Conservation (phyloP, 1,140 invertebrate species). For the Drosophila simulans region DNA sequence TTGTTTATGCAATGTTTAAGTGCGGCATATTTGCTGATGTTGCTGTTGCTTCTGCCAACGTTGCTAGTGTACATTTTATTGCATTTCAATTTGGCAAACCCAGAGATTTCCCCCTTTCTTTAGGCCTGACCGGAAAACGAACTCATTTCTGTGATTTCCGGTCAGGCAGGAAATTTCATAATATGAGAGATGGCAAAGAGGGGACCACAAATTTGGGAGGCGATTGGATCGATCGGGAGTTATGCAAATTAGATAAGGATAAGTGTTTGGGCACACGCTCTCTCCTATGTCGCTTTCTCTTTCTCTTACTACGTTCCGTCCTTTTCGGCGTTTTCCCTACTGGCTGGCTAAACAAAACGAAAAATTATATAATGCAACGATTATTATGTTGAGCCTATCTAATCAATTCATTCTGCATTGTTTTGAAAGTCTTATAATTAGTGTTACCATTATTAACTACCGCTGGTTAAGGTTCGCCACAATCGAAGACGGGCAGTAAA, state of each 20-base stretch:
- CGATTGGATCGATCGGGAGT: conserved; percentile 9
- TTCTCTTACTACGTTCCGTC: conserved; percentile 7
- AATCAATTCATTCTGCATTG: too few relatives aligned
- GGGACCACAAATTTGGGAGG: neutral
- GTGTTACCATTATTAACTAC: too few relatives aligned
- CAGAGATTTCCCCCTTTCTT: conserved; percentile 58
- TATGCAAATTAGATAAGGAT: conserved; percentile 40
- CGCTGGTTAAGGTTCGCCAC: too few relatives aligned
- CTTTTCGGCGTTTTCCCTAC: conserved; percentile 3
- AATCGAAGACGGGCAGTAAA: too few relatives aligned
- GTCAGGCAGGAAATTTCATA: conserved; percentile 73
- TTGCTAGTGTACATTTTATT: conserved; percentile 74
- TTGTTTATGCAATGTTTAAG: conserved; percentile 42
- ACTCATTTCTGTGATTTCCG: conserved; percentile 80
- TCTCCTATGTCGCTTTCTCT: neutral
- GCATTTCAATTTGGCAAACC: conserved; percentile 76
- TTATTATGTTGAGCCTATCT: neutral
- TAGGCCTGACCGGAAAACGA: conserved; percentile 65
- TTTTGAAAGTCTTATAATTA: too few relatives aligned
- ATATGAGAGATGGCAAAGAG: conserved; percentile 19
- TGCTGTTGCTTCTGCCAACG: conserved; percentile 52
- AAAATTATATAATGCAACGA: neutral
- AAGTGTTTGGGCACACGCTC: conserved; percentile 26
- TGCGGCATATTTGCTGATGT: conserved; percentile 63
- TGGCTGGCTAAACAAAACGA: neutral